Conservation (phyloP, 1,140 invertebrate genomes). For the Pemphigus obesinymphae region DNA sequence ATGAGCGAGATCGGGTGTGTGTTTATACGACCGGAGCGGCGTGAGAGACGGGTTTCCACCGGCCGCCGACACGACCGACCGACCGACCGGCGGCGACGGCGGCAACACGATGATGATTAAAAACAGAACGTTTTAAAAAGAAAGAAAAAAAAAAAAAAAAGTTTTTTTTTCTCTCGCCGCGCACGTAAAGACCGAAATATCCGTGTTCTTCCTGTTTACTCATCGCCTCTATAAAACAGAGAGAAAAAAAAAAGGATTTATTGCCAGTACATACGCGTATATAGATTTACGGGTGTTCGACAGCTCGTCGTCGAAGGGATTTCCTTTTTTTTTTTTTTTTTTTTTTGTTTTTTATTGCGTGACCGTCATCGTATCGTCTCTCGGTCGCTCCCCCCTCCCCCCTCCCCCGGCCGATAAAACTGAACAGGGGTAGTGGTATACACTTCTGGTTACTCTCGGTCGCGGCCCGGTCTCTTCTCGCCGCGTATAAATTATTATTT, state of each 20-base stretch:
- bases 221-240: conserved; percentile 8
- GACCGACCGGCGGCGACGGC: neutral
- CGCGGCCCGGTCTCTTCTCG: neutral
- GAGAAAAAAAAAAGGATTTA: conserved; percentile 31
- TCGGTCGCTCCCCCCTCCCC: neutral
- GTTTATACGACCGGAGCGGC: conserved; percentile 4
- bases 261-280: neutral
- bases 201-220: conserved; percentile 36
- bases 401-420: neutral
- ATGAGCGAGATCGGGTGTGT: neutral
- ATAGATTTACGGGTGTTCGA: conserved; percentile 30
- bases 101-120: conserved; percentile 16
- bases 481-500: neutral
- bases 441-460: conserved; percentile 30
- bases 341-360: conserved; percentile 19
- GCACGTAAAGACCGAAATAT: neutral
- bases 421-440: neutral
- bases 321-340: neutral
- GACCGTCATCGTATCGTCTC: neutral
- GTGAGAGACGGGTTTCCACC: neutral
- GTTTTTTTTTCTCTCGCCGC: neutral
- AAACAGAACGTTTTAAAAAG: conserved; percentile 25
- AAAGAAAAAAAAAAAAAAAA: too few species aligned
- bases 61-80: neutral
- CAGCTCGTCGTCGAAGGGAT: conserved; percentile 18